Evolutionary conservation across 1,140 invertebrate genomes (phyloP).

Genomic region (Platyscapa corneri): DNA sequence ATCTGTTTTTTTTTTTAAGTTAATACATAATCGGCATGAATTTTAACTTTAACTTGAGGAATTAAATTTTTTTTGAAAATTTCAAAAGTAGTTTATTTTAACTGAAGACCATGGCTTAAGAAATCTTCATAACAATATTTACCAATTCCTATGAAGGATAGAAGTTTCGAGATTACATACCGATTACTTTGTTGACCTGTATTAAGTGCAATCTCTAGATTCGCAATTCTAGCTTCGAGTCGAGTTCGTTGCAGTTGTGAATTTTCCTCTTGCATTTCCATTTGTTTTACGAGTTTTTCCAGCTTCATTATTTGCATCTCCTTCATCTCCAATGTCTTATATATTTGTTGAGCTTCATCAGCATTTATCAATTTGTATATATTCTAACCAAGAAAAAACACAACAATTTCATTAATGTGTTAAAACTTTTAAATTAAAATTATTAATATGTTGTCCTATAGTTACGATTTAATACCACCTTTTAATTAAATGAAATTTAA

Average conservation of each 20-base stretch:
- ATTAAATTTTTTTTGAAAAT: not conserved
- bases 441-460: too few species aligned
- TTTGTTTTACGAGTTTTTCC: constrained; percentile 77
- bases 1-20: not conserved
- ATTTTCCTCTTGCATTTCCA: constrained; percentile 78
- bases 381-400: not conserved
- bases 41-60: not conserved
- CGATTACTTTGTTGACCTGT: constrained; percentile 54
- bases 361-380: constrained; percentile 67
- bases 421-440: not conserved
- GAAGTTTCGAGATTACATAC: constrained; percentile 60
- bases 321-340: constrained; percentile 74
- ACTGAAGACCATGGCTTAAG: not conserved
- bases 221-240: constrained; percentile 78
- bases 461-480: too few species aligned
- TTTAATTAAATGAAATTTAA: too few species aligned
- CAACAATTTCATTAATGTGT: not conserved
- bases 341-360: constrained; percentile 75
- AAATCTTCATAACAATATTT: not conserved
- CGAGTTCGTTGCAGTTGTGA: constrained; percentile 77
- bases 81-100: not conserved
- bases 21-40: not conserved
- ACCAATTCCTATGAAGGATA: not conserved
- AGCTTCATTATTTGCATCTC: constrained; percentile 76
- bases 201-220: constrained; percentile 73